Conservation (phyloP, 2,113 vertebrate genomes). For the Dromiciops gliroides region DNA sequence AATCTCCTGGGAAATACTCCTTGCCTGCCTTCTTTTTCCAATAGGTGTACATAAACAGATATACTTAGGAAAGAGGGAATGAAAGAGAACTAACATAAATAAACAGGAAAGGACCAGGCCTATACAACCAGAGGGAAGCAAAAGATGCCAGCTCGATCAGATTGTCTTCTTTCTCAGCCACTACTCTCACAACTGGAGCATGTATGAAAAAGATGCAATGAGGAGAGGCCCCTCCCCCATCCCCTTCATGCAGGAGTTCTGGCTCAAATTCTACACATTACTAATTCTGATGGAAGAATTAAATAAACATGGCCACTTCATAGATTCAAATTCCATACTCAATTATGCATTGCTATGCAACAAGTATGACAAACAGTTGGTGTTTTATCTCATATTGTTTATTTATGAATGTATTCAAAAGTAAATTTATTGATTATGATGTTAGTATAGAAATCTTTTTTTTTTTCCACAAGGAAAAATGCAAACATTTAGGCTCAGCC, state of each 20-base stretch:
- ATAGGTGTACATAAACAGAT: neutral
- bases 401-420: neutral
- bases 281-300: neutral
- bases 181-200: neutral
- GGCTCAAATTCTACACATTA: neutral
- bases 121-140: neutral
- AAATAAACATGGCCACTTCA: neutral
- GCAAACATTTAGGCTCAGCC: neutral
- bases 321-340: neutral
- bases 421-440: neutral
- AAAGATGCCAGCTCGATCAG: neutral
- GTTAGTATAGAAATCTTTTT: neutral
- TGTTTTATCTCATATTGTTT: neutral
- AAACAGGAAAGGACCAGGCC: neutral
- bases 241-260: slow-evolving; percentile 5
- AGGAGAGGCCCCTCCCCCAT: neutral
- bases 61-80: neutral
- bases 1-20: neutral
- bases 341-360: neutral
- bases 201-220: neutral
- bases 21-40: neutral
- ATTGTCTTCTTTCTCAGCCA: neutral
- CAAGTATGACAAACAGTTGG: neutral
- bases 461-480: neutral
- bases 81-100: neutral